Conservation (phyloP, 2,888 invertebrate species). For the Nephrotoma appendiculata region DNA sequence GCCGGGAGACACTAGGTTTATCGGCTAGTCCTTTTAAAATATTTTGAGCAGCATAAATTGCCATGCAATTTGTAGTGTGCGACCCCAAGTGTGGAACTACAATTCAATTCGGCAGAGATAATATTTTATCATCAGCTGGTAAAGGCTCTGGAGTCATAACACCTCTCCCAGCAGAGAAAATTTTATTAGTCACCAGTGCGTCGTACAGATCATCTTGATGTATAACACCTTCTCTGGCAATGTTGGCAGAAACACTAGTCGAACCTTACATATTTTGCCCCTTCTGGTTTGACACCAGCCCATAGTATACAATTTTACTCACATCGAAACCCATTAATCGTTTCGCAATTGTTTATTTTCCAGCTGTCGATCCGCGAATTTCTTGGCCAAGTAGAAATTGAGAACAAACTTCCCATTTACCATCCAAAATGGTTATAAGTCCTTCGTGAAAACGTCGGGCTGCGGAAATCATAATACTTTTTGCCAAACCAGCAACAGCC, state of each 20-base stretch:
- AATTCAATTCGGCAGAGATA: conserved; percentile 66
- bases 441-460: conserved; percentile 60
- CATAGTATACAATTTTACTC: conserved; percentile 49
- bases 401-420: conserved; percentile 43
- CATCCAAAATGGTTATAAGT: conserved; percentile 37
- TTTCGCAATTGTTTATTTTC: conserved; percentile 51
- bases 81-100: conserved; percentile 80
- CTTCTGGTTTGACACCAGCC: conserved; percentile 46
- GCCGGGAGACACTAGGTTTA: conserved; percentile 49
- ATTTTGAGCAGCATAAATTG: conserved; percentile 62
- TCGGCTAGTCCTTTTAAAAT: conserved; percentile 59
- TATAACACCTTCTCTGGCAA: conserved; percentile 50
- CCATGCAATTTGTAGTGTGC: conserved; percentile 65
- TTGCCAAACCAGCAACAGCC: conserved; percentile 57
- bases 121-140: conserved; percentile 60
- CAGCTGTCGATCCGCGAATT: conserved; percentile 56
- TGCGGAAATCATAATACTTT: conserved; percentile 54
- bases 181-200: conserved; percentile 57
- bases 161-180: conserved; percentile 81
- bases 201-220: conserved; percentile 68
- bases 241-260: conserved; percentile 50
- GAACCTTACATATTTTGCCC: conserved; percentile 35
- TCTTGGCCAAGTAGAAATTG: conserved; percentile 62
- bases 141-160: conserved; percentile 86
- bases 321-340: conserved; percentile 55